Evolutionary conservation across 2,888 invertebrate species (phyloP), one percentile per base, ranked within the genome.

Genomic region (Arge pagana): DNA sequence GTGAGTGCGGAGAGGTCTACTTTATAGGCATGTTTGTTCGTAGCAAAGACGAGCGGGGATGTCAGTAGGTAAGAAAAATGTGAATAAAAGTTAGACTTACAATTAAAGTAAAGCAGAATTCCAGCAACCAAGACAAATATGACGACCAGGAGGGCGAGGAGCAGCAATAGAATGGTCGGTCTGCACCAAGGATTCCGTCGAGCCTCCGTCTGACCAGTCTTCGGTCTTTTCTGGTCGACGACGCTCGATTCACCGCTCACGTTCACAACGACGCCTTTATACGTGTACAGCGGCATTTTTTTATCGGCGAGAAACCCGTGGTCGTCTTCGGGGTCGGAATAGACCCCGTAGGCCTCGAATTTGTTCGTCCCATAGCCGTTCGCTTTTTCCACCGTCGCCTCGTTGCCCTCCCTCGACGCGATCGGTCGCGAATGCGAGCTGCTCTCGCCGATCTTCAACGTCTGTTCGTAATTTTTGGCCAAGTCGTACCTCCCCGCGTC

Each of bases 111-210:
- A 51, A 84, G 80, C 36, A 83, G 77, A 50, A 83, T 79, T 45
- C 82, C 83, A 58, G 83, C 82, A 57, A 83, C 79, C 67, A 82
- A 74, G 19, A 83, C 80, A 67, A 83, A 83, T 54, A 82, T 77
- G 54, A 83, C 78, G 56, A 83, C 79, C 57, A 83, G 76, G 39
- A 83, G 76, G 41, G 83, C 80, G 56, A 83, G 74, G 24, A 83
- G 76, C 24, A 83, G 77, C 42, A 83, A 73, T 33, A 83, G 72
- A 57, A 83, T 79, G 1, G 82, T 81, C 3, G 83, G 83, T 60
- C 81, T 77, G 70, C 82, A 83, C 81, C 82, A 83, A 33, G 80
- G 77, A 60, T 76, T 72, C 59, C 77, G 76, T 50, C 74, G 73
- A 55, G 79, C 77, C 48, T 77, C 77, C 26, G 76, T 75, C 62